Evolutionary conservation across 2,113 vertebrate species (phyloP), one percentile per base, ranked within the genome.

Genomic region (Ramphastos sulfuratus): DNA sequence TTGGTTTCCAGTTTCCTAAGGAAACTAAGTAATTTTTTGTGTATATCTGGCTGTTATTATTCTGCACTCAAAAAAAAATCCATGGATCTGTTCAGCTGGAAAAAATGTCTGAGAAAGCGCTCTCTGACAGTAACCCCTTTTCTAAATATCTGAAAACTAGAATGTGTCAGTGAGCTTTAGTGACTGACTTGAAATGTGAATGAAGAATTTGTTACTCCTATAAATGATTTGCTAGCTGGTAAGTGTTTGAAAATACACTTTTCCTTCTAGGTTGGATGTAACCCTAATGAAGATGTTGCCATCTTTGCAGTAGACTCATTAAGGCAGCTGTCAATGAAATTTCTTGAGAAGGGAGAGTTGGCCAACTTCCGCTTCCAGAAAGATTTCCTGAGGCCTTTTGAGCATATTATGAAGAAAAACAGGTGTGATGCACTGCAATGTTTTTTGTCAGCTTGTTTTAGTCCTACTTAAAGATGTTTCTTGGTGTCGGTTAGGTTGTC

Each of bases 331-430:
- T 99, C 99, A 76, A 99, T 99, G 99, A 99, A 99, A 95, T 99
- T 99, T 94, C 97, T 99, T 91, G 99, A 99, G 96, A 99, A 99
- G 95, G 99, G 99, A 95, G 99, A 99, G 92, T 95, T 99, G 86
- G 99, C 99, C 85, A 99, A 99, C 96, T 99, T 99, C 95, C 98
- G 99, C 87, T 99, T 99, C 98, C 99, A 99, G 97, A 99, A 99
- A 66, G 99, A 99, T 94, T 99, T 99, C 94, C 97, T 99, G 58
- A 97, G 99, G 90, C 99, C 99, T 42, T 99, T 99, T 97, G 99
- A 99, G 82, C 99, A 99, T 94, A 99, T 99, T 89, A 98, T 99
- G 99, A 99, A 99, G 96, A 99, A 99, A 96, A 99, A 99, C 97
- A 99, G 99, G 99, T 99, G 96, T 65, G 94, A 37, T 30, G 46